phyloP scores from a whole-genome alignment of 2,113 vertebrate species.

The Chionis minor region DNA sequence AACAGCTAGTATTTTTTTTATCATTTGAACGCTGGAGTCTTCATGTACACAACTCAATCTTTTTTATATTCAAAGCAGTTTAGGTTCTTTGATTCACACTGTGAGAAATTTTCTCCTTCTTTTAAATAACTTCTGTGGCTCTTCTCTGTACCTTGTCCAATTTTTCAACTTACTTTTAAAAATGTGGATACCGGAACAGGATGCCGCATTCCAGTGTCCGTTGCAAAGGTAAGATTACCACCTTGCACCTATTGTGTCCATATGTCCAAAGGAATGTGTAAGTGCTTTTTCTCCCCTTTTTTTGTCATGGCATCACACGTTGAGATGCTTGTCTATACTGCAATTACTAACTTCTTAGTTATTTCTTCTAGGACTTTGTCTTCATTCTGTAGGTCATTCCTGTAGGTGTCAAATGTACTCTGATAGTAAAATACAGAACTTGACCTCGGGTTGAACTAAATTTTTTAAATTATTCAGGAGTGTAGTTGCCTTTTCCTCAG shows the following conservation, averaged over 20 bases:
- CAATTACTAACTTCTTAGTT: background rate
- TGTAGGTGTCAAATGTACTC: background rate
- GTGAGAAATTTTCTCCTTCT: background rate
- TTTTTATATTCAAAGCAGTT: background rate
- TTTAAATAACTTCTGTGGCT: slow-evolving; percentile 12
- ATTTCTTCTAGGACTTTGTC: background rate
- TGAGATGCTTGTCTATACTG: background rate
- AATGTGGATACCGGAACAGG: background rate
- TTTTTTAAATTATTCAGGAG: background rate
- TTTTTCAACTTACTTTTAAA: background rate
- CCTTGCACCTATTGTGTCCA: rapidly evolving
- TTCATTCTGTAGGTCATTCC: background rate
- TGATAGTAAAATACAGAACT: background rate
- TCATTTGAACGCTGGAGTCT: background rate
- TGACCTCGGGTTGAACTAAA: background rate
- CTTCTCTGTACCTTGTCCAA: background rate
- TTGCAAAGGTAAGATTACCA: background rate
- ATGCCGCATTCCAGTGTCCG: background rate
- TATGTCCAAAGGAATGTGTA: background rate
- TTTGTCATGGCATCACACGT: background rate
- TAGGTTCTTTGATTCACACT: background rate
- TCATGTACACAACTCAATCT: background rate
- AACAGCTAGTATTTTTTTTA: background rate
- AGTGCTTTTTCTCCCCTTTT: background rate
- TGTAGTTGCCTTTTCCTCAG: background rate